Conservation (phyloP, 2,113 vertebrate species). For the Cyprinodon brontotheroides region DNA sequence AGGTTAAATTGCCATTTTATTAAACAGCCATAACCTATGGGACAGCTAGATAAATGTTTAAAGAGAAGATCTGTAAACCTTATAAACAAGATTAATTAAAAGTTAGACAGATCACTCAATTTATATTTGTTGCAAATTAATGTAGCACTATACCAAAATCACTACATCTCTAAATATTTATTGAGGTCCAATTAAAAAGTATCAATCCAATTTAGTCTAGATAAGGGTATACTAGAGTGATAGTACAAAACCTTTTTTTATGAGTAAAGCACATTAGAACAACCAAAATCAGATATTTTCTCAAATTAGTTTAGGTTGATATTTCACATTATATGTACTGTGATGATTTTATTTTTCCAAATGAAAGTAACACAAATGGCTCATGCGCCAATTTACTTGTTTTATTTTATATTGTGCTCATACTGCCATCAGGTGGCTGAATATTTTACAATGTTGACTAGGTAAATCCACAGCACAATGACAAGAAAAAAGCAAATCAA, state of each 20-base stretch:
- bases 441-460: background rate
- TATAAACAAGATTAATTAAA: background rate
- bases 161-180: background rate
- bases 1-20: too few relatives aligned
- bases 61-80: background rate
- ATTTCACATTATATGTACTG: background rate
- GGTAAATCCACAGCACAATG: background rate
- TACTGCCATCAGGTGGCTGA: constrained; percentile 60
- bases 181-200: too few relatives aligned
- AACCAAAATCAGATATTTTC: background rate
- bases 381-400: background rate
- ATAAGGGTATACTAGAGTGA: background rate
- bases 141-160: background rate
- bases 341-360: background rate
- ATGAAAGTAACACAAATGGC: background rate
- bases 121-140: background rate
- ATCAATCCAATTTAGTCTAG: background rate
- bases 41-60: background rate
- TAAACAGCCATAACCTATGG: background rate
- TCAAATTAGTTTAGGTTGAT: too few relatives aligned
- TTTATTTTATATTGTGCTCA: constrained; percentile 15
- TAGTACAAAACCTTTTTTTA: background rate
- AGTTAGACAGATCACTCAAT: background rate
- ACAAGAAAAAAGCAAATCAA: background rate
- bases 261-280: too few relatives aligned